Conservation (phyloP, 2,888 invertebrate genomes). For the Apeira syringaria region DNA sequence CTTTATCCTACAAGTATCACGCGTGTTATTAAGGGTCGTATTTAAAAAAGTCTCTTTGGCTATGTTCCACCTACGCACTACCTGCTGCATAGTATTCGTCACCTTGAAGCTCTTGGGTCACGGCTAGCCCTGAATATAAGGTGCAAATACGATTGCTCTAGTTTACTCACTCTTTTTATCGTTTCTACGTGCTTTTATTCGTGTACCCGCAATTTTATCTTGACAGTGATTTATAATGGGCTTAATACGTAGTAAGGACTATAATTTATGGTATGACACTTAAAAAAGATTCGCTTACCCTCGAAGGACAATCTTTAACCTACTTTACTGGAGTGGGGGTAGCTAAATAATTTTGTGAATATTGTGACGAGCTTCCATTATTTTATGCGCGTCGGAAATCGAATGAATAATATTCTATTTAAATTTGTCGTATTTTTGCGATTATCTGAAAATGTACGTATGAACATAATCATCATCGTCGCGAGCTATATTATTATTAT, state of each 20-base stretch:
- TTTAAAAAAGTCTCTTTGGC: neutral
- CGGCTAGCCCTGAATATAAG: slow-evolving; percentile 34
- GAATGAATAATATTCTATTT: too few relatives aligned
- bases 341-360: slow-evolving; percentile 6
- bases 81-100: slow-evolving; percentile 43
- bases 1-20: too few relatives aligned
- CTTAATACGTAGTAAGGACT: slow-evolving; percentile 10
- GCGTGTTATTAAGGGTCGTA: too few relatives aligned
- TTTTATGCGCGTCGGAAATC: too few relatives aligned
- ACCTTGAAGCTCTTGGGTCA: slow-evolving; percentile 58
- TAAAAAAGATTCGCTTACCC: slow-evolving; percentile 13
- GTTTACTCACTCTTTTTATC: slow-evolving; percentile 26
- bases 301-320: slow-evolving; percentile 7
- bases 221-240: slow-evolving; percentile 21
- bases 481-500: too few relatives aligned
- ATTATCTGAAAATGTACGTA: too few relatives aligned
- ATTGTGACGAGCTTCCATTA: too few relatives aligned
- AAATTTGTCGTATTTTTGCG: too few relatives aligned
- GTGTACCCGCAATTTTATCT: slow-evolving; percentile 15
- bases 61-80: slow-evolving; percentile 12
- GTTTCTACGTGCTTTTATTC: slow-evolving; percentile 9
- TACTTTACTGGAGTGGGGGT: slow-evolving; percentile 5
- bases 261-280: slow-evolving; percentile 10
- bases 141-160: slow-evolving; percentile 22
- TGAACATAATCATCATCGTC: too few relatives aligned